Conservation (phyloP, 2,888 invertebrate genomes). For the Sinelater perroti region DNA sequence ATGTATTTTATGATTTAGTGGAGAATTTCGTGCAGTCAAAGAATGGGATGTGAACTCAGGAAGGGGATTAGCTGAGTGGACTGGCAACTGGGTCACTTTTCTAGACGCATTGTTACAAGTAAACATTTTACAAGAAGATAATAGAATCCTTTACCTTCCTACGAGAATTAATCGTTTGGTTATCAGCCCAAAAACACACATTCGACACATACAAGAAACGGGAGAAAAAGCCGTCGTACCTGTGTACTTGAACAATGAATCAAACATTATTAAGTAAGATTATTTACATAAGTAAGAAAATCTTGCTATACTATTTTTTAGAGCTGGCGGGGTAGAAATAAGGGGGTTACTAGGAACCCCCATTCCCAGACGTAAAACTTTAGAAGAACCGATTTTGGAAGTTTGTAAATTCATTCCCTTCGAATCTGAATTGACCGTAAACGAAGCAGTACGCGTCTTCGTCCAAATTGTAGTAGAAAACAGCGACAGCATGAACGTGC, state of each 20-base stretch:
- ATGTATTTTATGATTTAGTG: slow-evolving; percentile 37
- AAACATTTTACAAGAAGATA: slow-evolving; percentile 74
- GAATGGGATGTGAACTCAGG: slow-evolving; percentile 50
- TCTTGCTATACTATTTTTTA: slow-evolving; percentile 45
- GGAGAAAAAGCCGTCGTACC: slow-evolving; percentile 46
- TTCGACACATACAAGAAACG: slow-evolving; percentile 37
- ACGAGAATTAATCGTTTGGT: slow-evolving; percentile 52
- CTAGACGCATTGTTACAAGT: slow-evolving; percentile 89
- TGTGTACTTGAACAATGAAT: slow-evolving; percentile 60
- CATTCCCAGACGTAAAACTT: slow-evolving; percentile 74
- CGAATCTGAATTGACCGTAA: slow-evolving; percentile 43
- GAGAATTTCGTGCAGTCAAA: slow-evolving; percentile 45
- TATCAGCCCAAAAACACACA: slow-evolving; percentile 38
- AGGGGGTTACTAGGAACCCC: slow-evolving; percentile 79
- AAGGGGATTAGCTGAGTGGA: slow-evolving; percentile 71
- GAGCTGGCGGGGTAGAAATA: slow-evolving; percentile 80
- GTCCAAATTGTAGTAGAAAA: slow-evolving; percentile 81
- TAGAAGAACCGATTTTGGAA: slow-evolving; percentile 82
- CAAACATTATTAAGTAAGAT: slow-evolving; percentile 43
- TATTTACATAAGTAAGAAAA: not conserved
- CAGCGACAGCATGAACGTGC: slow-evolving; percentile 68
- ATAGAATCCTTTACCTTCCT: slow-evolving; percentile 76
- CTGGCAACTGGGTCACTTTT: slow-evolving; percentile 86
- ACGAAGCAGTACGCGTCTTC: slow-evolving; percentile 64
- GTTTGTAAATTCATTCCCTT: slow-evolving; percentile 78